A percentile compares a stretch with the other conserved stretches of the same genome.
Evolutionary conservation across 2,113 vertebrate genomes (phyloP).

Genomic region (Donacobius atricapilla): DNA sequence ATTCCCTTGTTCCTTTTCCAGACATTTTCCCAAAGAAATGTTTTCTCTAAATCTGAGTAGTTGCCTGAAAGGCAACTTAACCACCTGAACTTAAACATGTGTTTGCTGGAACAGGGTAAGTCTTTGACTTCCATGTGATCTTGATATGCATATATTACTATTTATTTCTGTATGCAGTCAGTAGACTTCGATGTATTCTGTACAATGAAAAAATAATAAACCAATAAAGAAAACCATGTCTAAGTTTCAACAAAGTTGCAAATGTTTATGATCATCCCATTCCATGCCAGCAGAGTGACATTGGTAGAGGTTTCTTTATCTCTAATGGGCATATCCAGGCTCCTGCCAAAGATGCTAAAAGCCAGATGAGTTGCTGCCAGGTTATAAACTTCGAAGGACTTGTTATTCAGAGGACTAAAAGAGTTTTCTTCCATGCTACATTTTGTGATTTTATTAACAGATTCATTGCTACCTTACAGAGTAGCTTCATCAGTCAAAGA

Average conservation of each 20-base stretch:
- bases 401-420: slow-evolving; percentile 3
- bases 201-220: background rate
- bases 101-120: background rate
- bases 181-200: background rate
- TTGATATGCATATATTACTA: background rate
- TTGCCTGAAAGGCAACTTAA: background rate
- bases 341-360: background rate
- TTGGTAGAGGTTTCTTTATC: background rate
- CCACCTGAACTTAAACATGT: background rate
- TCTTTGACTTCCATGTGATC: background rate
- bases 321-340: background rate
- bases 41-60: background rate
- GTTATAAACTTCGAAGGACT: background rate
- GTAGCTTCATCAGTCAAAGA: background rate
- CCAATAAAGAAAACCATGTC: background rate
- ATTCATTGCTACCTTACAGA: background rate
- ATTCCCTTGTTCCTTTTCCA: background rate
- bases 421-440: background rate
- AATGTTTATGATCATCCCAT: background rate
- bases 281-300: background rate
- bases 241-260: background rate
- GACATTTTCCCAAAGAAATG: background rate
- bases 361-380: slow-evolving; percentile 22
- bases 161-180: background rate
- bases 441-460: slow-evolving; percentile 10